phyloP scores from a whole-genome alignment of 2,888 invertebrate genomes.

The Brenthis ino region DNA sequence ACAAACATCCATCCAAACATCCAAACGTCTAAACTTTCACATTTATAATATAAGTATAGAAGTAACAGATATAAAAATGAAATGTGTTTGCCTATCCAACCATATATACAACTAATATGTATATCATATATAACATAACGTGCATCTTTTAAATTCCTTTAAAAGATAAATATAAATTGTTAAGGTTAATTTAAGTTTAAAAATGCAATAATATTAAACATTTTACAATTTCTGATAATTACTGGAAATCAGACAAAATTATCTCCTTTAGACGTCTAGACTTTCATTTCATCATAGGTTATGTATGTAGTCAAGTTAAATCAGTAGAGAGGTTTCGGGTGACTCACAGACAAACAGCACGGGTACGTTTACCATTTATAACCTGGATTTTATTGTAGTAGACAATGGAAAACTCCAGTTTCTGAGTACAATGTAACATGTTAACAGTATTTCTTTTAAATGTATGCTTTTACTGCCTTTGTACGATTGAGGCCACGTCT shows the following conservation, averaged over 20 bases:
- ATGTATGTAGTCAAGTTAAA: not conserved
- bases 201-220: too few relatives aligned
- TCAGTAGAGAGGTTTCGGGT: slow-evolving; percentile 14
- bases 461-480: slow-evolving; percentile 27
- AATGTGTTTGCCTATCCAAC: too few relatives aligned
- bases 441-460: slow-evolving; percentile 29
- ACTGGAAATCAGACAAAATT: not conserved
- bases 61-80: too few relatives aligned
- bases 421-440: slow-evolving; percentile 17
- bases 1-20: too few relatives aligned
- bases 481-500: slow-evolving; percentile 25
- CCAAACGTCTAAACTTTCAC: too few relatives aligned
- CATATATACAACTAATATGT: too few relatives aligned
- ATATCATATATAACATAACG: too few relatives aligned
- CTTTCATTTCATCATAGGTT: not conserved
- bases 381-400: slow-evolving; percentile 17
- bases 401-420: slow-evolving; percentile 1
- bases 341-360: slow-evolving; percentile 15
- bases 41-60: too few relatives aligned
- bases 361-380: not conserved
- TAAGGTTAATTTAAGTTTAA: too few relatives aligned
- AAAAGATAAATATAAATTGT: too few relatives aligned
- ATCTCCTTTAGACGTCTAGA: not conserved
- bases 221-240: too few relatives aligned
- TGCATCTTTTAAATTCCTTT: too few relatives aligned